Evolutionary conservation across 2,888 invertebrate species (phyloP).

Genomic region (Orthosia cruda): DNA sequence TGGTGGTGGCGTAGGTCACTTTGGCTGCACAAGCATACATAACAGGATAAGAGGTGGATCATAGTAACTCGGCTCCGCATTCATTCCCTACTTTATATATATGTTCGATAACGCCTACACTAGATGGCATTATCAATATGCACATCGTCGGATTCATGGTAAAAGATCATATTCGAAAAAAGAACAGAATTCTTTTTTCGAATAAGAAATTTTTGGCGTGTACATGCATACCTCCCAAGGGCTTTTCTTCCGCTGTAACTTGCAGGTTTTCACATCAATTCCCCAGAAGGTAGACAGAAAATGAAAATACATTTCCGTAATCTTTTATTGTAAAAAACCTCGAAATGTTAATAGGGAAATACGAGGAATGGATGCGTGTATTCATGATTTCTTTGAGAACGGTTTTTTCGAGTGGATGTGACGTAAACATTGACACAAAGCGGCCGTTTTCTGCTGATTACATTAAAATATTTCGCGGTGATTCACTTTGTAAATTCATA

Average conservation of each 20-base stretch:
- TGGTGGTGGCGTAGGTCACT: no score
- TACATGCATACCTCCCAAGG: constrained; percentile 31
- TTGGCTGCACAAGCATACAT: no score
- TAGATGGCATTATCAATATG: not conserved
- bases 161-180: constrained; percentile 15
- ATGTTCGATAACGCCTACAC: not conserved
- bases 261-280: constrained; percentile 34
- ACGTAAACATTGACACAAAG: constrained; percentile 11
- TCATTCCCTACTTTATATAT: no score
- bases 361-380: constrained; percentile 35
- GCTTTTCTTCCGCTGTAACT: constrained; percentile 14
- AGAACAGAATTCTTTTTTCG: not conserved
- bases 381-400: constrained; percentile 42
- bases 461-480: constrained; percentile 45
- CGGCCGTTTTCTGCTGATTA: constrained; percentile 57
- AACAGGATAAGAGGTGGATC: no score
- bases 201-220: not conserved
- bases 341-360: constrained; percentile 59
- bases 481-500: constrained; percentile 31
- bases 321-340: constrained; percentile 55
- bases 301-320: constrained; percentile 45
- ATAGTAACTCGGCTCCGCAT: no score
- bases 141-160: not conserved
- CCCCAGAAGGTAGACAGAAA: constrained; percentile 30
- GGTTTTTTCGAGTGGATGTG: constrained; percentile 28